phyloP scores from a whole-genome alignment of 2,113 vertebrate species.

The Syngnathus floridae region DNA sequence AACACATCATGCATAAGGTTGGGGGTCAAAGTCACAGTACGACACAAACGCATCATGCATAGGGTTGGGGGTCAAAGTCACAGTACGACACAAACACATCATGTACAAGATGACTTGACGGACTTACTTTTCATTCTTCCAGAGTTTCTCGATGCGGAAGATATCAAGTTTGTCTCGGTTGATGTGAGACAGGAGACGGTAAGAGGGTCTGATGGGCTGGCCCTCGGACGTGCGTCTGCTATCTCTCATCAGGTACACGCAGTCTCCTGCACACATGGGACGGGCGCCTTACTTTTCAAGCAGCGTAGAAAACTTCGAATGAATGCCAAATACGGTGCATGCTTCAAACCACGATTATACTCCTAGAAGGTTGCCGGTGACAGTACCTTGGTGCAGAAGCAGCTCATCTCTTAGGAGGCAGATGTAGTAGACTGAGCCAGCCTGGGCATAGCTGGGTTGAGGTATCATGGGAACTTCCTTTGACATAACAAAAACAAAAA shows the following conservation, averaged over 20 bases:
- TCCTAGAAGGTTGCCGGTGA: background rate
- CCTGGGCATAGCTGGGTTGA: slow-evolving; percentile 90
- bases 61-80: too few species aligned
- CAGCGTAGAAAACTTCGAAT: background rate
- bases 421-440: slow-evolving; percentile 93
- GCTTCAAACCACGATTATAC: background rate
- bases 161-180: slow-evolving; percentile 97
- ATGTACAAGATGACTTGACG: background rate
- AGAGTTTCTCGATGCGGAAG: slow-evolving; percentile 97
- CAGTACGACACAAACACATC: too few species aligned
- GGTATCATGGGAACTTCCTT: slow-evolving; percentile 99
- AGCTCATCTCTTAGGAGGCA: slow-evolving; percentile 91
- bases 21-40: too few species aligned
- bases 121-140: slow-evolving; percentile 96
- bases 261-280: slow-evolving; percentile 76
- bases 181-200: slow-evolving; percentile 88
- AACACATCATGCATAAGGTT: background rate
- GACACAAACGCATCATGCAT: background rate
- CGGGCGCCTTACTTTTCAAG: background rate
- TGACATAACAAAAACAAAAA: background rate
- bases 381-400: slow-evolving; percentile 88
- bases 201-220: slow-evolving; percentile 91
- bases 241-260: slow-evolving; percentile 96
- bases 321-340: background rate
- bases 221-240: slow-evolving; percentile 89